These are phyloP conservation scores for Channa striata DNA, from an alignment of 2,797 vertebrate species.

Conservation along the genomic window DNA sequence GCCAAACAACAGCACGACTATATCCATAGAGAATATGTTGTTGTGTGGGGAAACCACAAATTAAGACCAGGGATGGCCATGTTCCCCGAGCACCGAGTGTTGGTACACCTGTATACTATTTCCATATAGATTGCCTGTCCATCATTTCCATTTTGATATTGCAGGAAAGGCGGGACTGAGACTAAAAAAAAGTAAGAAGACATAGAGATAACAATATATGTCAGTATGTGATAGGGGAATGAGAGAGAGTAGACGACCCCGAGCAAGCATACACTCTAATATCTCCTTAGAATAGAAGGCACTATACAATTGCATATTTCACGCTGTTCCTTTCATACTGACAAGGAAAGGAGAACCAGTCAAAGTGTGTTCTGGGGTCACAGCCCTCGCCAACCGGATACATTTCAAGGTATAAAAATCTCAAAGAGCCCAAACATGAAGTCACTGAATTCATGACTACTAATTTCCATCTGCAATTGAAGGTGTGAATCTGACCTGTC, in stretches of 20 bases:
- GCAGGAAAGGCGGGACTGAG: slow-evolving; percentile 56
- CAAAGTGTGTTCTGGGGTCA: slow-evolving; percentile 1
- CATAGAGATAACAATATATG: slow-evolving; percentile 34
- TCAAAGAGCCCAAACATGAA: neutral
- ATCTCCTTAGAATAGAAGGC: slow-evolving; percentile 27
- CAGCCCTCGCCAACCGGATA: slow-evolving; percentile 1
- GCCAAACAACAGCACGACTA: slow-evolving; percentile 32
- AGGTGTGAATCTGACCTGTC: neutral
- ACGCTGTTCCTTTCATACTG: slow-evolving; percentile 13
- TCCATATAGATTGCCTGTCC: slow-evolving; percentile 86
- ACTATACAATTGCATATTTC: slow-evolving; percentile 25
- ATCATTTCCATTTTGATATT: slow-evolving; percentile 84
- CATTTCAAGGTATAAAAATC: slow-evolving; percentile 2
- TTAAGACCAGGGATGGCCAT: slow-evolving; percentile 55
- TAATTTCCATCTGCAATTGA: slow-evolving; percentile 27
- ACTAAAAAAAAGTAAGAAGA: slow-evolving; percentile 48
- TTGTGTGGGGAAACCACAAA: slow-evolving; percentile 34
- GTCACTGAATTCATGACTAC: slow-evolving; percentile 4
- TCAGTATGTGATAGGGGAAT: slow-evolving; percentile 6
- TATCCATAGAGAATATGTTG: slow-evolving; percentile 41
- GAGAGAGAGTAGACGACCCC: neutral
- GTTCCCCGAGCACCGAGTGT: slow-evolving; percentile 47
- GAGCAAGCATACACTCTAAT: slow-evolving; percentile 20
- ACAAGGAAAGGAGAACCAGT: slow-evolving; percentile 7
- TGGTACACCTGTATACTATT: slow-evolving; percentile 75